Evolutionary conservation across 2,888 invertebrate species (phyloP).

Genomic region (Volucella bombylans): DNA sequence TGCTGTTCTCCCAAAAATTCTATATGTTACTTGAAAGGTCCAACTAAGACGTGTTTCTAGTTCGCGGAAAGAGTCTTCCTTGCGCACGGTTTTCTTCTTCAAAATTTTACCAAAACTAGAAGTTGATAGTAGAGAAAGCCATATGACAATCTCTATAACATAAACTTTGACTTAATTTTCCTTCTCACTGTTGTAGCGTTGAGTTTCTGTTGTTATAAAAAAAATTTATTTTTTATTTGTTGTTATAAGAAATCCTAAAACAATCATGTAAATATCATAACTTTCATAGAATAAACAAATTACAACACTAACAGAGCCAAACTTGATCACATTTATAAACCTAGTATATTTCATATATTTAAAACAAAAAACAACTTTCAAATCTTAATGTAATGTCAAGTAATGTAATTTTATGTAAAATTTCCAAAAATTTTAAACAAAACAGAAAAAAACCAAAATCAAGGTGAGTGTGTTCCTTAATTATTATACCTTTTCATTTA

Average conservation of each 20-base stretch:
- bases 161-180: not conserved
- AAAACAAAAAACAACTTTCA: constrained; percentile 33
- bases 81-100: no score
- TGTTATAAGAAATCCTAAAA: not conserved
- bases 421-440: constrained; percentile 15
- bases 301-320: constrained; percentile 61
- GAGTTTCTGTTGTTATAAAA: not conserved
- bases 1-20: no score
- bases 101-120: no score
- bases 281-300: constrained; percentile 14
- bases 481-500: constrained; percentile 1
- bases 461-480: constrained; percentile 72
- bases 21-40: no score
- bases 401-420: constrained; percentile 45
- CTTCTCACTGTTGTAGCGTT: constrained; percentile 28
- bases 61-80: no score
- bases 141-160: no score
- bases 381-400: constrained; percentile 60
- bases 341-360: constrained; percentile 25
- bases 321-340: constrained; percentile 54
- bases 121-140: no score
- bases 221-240: no score
- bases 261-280: constrained; percentile 66
- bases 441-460: not conserved
- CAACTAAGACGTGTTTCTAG: no score